Conservation (phyloP, 2,797 vertebrate species). For the Eospalax fontanierii region DNA sequence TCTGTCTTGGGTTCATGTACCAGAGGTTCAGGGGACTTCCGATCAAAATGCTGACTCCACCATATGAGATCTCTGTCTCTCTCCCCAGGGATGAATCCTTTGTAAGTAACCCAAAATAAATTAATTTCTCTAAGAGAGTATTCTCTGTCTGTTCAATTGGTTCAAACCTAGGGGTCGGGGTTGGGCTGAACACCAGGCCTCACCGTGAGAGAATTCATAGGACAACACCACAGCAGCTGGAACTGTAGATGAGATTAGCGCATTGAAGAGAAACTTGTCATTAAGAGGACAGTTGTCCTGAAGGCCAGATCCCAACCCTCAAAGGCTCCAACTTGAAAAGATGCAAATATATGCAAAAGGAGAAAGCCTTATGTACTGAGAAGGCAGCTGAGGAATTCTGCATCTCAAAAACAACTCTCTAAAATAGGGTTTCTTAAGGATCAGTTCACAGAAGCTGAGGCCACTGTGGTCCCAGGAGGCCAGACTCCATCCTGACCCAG, state of each 20-base stretch:
- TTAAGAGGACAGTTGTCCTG: not conserved
- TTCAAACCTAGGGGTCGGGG: no score
- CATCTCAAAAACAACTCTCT: not conserved
- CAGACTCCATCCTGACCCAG: not conserved
- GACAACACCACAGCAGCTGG: not conserved
- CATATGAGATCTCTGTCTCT: no score
- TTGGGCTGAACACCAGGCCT: no score
- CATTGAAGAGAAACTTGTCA: not conserved
- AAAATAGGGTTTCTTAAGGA: no score
- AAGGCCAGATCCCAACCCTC: not conserved
- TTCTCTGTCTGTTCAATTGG: no score
- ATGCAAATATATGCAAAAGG: not conserved
- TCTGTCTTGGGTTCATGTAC: no score
- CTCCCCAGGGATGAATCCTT: no score
- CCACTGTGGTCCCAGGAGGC: not conserved
- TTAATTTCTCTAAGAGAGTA: no score
- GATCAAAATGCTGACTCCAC: no score
- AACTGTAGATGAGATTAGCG: not conserved
- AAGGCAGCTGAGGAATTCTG: not conserved
- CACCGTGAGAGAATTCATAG: no score
- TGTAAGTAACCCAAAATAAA: no score
- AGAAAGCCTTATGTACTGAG: not conserved
- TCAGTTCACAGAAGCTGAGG: not conserved
- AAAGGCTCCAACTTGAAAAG: not conserved
- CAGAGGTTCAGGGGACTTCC: no score